Evolutionary conservation across 2,113 vertebrate species (phyloP).

Genomic region (Tragelaphus buxtoni): DNA sequence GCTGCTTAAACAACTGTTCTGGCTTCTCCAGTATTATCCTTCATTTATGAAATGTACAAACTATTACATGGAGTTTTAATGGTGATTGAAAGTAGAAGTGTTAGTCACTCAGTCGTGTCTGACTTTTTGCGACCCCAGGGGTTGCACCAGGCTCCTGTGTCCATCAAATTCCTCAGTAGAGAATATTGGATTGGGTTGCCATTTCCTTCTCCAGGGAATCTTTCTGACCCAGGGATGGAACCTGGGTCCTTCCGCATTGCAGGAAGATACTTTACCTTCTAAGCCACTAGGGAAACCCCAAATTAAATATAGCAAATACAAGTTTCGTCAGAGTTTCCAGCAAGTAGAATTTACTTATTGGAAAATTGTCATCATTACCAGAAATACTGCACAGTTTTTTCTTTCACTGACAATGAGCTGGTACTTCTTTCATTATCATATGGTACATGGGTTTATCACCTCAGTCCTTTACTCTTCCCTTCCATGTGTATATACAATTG

Average conservation of each 20-base stretch:
- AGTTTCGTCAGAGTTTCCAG: not conserved
- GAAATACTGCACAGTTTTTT: not conserved
- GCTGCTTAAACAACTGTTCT: not conserved
- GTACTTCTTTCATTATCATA: not conserved
- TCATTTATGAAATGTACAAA: not conserved
- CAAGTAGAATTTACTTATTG: not conserved
- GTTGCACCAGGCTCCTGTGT: not conserved
- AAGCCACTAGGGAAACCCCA: not conserved
- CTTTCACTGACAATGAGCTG: not conserved
- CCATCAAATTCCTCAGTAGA: not conserved
- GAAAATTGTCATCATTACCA: not conserved
- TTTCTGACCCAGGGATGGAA: not conserved
- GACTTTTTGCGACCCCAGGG: not conserved
- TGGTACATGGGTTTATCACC: not conserved
- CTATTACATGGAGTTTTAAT: not conserved
- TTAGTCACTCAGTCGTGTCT: not conserved
- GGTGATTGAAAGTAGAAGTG: not conserved
- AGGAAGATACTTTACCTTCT: not conserved
- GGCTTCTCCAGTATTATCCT: not conserved
- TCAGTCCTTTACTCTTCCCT: not conserved
- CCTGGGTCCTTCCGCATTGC: not conserved
- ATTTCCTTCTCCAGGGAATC: not conserved
- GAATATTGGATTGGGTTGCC: not conserved
- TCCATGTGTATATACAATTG: not conserved
- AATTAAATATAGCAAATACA: not conserved